These are phyloP conservation scores for Poeciliopsis turrubarensis DNA, from an alignment of 2,113 vertebrate species.

Conservation along the genomic window DNA sequence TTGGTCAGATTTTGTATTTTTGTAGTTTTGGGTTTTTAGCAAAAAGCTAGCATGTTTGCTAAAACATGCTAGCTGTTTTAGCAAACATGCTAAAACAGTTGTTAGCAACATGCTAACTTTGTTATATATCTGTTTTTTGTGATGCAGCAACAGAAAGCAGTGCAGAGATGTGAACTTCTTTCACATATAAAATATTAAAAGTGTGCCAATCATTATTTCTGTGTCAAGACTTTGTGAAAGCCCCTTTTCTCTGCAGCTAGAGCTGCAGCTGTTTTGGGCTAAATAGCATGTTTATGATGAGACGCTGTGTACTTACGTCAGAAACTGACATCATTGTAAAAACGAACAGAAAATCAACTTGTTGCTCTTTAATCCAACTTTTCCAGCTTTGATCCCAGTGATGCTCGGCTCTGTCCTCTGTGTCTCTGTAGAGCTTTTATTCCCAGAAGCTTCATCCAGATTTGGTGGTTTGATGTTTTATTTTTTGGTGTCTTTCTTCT, in stretches of 20 bases:
- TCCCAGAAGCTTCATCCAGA: constrained; percentile 19
- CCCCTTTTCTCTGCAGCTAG: not conserved
- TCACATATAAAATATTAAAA: too few relatives aligned
- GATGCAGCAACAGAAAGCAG: not conserved
- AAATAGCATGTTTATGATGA: not conserved
- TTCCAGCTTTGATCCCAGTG: constrained; percentile 20
- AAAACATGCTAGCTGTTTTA: too few relatives aligned
- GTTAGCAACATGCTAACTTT: too few relatives aligned
- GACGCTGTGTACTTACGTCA: not conserved
- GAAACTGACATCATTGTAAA: not conserved
- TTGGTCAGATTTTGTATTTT: too few relatives aligned
- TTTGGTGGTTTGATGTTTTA: constrained; percentile 4
- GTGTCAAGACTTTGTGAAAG: too few relatives aligned
- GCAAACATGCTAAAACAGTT: too few relatives aligned
- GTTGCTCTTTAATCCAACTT: not conserved
- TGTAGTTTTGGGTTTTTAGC: not conserved
- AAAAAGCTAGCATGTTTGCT: not conserved
- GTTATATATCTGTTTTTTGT: not conserved
- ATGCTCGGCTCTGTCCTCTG: constrained; percentile 8
- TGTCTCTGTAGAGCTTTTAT: constrained; percentile 26
- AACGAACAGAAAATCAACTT: constrained; percentile 13
- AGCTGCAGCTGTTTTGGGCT: not conserved
- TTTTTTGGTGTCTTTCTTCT: not conserved
- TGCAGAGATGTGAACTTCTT: too few relatives aligned
- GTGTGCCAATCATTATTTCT: too few relatives aligned